Conservation (phyloP, 2,113 vertebrate species). For the Acrocephalus arundinaceus region DNA sequence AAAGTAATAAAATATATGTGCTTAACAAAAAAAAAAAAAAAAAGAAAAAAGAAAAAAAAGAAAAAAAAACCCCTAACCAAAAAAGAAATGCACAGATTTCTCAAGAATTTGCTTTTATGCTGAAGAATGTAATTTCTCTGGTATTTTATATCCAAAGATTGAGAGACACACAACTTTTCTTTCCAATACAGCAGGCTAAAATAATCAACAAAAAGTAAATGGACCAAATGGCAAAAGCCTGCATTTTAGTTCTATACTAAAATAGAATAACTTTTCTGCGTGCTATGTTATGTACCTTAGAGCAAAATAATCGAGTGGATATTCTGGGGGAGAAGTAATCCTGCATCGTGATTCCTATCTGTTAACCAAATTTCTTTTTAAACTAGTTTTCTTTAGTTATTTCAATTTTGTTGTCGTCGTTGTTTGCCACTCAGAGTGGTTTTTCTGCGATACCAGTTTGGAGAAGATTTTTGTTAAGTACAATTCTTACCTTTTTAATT, state of each 20-base stretch:
- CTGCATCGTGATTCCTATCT: neutral
- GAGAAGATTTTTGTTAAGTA: neutral
- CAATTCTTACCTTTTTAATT: neutral
- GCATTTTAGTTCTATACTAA: neutral
- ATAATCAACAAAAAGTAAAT: constrained; percentile 5
- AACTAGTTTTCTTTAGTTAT: neutral
- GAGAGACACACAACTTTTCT: neutral
- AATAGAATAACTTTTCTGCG: neutral
- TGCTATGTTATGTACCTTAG: neutral
- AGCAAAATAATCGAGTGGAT: neutral
- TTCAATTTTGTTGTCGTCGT: neutral
- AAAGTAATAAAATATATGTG: neutral
- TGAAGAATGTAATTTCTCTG: constrained; percentile 8
- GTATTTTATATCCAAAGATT: neutral
- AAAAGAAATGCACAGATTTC: neutral
- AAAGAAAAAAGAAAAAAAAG: neutral
- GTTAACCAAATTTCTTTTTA: neutral
- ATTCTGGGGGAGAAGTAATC: neutral
- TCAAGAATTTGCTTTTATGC: constrained; percentile 10
- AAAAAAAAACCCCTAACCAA: neutral
- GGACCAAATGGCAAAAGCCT: constrained; percentile 42
- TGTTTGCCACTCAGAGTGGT: neutral
- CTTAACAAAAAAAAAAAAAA: neutral
- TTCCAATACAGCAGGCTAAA: neutral
- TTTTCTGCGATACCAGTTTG: neutral